phyloP scores from a whole-genome alignment of 2,797 vertebrate species.

The Urocyon cinereoargenteus region DNA sequence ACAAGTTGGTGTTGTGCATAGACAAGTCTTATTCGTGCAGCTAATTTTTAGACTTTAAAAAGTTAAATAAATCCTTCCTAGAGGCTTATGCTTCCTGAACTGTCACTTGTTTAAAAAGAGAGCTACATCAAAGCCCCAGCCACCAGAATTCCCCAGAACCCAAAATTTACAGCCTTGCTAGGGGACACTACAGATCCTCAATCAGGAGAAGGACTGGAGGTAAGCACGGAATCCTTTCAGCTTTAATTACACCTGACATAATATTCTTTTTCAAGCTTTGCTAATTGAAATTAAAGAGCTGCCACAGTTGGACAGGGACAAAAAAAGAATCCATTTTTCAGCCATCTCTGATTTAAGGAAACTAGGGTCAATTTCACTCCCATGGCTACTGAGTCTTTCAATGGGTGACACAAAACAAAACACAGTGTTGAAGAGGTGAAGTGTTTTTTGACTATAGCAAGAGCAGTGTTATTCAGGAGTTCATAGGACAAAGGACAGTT shows the following conservation, averaged over 20 bases:
- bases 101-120: slow-evolving; percentile 73
- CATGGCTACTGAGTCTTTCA: background rate
- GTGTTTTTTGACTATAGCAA: background rate
- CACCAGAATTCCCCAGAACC: slow-evolving; percentile 67
- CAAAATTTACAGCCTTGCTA: slow-evolving; percentile 68
- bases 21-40: slow-evolving; percentile 59
- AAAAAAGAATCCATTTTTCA: slow-evolving; percentile 84
- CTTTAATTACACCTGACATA: slow-evolving; percentile 86
- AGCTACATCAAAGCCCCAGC: slow-evolving; percentile 73
- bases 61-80: slow-evolving; percentile 75
- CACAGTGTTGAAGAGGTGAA: background rate
- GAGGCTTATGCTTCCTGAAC: slow-evolving; percentile 64
- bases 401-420: slow-evolving; percentile 25
- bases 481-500: slow-evolving; percentile 5
- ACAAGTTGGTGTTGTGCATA: slow-evolving; percentile 39
- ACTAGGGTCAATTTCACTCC: slow-evolving; percentile 77
- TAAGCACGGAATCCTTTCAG: slow-evolving; percentile 71
- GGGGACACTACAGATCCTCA: slow-evolving; percentile 51
- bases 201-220: slow-evolving; percentile 4
- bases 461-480: background rate
- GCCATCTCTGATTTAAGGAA: slow-evolving; percentile 76
- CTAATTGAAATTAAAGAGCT: slow-evolving; percentile 90
- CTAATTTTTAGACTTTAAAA: slow-evolving; percentile 77
- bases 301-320: slow-evolving; percentile 79
- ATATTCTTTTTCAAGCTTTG: slow-evolving; percentile 84